phyloP scores from a whole-genome alignment of 1,140 invertebrate genomes.

The Eueides isabella region DNA sequence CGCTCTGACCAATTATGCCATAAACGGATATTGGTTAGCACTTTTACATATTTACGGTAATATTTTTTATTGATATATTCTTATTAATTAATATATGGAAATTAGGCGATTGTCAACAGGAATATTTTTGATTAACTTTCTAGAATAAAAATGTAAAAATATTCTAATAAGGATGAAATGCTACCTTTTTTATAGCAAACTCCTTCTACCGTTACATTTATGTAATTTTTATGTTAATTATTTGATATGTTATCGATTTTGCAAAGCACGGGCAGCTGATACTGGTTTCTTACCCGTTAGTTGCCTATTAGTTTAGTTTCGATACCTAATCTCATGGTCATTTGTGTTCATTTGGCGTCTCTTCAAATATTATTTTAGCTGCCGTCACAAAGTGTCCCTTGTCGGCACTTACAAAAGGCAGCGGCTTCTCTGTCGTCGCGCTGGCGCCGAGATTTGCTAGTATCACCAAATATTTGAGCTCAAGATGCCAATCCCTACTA shows the following conservation, averaged over 20 bases:
- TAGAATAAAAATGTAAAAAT: background rate
- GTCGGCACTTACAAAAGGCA: slow-evolving; percentile 49
- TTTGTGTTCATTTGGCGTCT: slow-evolving; percentile 76
- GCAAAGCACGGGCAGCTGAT: slow-evolving; percentile 38
- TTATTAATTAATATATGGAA: background rate
- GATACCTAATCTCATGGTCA: slow-evolving; percentile 72
- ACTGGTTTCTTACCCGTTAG: slow-evolving; percentile 36
- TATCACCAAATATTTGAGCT: slow-evolving; percentile 70
- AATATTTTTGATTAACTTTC: background rate
- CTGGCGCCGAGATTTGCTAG: slow-evolving; percentile 68
- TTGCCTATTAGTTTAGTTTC: slow-evolving; percentile 35
- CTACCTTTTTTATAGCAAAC: background rate
- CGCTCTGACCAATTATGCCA: no score
- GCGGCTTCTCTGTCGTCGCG: slow-evolving; percentile 48
- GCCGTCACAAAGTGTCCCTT: slow-evolving; percentile 49
- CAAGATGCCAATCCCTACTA: slow-evolving; percentile 59
- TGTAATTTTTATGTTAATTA: slow-evolving; percentile 27
- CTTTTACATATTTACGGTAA: no score
- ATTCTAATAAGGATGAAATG: background rate
- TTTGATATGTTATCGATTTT: slow-evolving; percentile 25
- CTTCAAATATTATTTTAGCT: slow-evolving; percentile 74
- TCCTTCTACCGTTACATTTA: slow-evolving; percentile 14
- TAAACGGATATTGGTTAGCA: no score
- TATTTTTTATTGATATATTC: no score
- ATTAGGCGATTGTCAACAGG: background rate